Base-by-base conservation (phyloP, 2,888 invertebrate species). In the Acronicta psi region DNA sequence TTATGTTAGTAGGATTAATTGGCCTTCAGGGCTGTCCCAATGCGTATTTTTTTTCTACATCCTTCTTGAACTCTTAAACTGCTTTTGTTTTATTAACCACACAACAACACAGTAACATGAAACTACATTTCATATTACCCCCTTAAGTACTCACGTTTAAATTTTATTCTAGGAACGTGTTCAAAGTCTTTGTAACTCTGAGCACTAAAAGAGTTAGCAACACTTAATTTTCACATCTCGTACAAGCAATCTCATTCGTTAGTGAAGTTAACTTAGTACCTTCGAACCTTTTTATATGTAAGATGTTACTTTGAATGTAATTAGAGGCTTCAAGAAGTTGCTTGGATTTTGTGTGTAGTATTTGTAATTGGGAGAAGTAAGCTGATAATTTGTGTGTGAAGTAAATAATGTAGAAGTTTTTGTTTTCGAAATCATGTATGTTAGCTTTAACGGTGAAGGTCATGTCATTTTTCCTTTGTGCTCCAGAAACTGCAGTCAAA, bases 211-310 rank as follows among this genome's bases (percentile, higher is more conserved):
- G 44, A 56, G 51, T 63, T 46, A 8, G 34, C 20, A 44, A 34
- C 16, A 23, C 38, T 40, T 63, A 18, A 63, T 43, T 42, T 53
- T 38, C 52, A 36, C 42, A 57, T 50, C 64, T 49, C 38, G 52
- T 53, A 41, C 44, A 20, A n/a, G 29, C 31, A 45, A 69, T 51
- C 43, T 62, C 41, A 20, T 49, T 69, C 51, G 63, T 66, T 62
- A 61, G 8, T 36, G 2, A 29, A 46, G 29, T 54, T 55, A 47
- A 36, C 54, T n/a, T 37, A 51, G 31, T 25, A 10, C 25, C 25
- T 1, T 20, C 13, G 16, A 18, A n/a, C 29, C 29, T 40, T 47
- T 18, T 47, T 23, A 11, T 29, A 11, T 16, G 14, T 11, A 43
- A 29, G 23, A 25, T 16, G 29, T 38, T 10, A 18, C 29, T 18